These are phyloP conservation scores for Phytoseiulus persimilis DNA, from an alignment of 2,888 invertebrate genomes.

Conservation along the genomic window DNA sequence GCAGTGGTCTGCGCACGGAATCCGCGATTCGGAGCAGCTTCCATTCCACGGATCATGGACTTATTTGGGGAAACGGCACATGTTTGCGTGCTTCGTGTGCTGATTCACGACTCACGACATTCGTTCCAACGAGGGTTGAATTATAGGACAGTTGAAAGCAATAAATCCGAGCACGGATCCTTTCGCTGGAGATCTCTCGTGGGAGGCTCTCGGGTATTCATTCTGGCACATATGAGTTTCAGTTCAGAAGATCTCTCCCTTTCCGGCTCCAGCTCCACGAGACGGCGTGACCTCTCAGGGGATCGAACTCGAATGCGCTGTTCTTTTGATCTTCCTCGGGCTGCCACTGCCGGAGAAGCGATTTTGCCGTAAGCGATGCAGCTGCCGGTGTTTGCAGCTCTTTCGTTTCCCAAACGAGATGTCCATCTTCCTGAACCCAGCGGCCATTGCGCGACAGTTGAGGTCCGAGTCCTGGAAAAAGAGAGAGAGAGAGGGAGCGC, in stretches of 20 bases:
- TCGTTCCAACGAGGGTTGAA: too few species aligned
- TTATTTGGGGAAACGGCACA: neutral
- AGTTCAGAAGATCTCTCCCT: neutral
- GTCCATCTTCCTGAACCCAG: constrained; percentile 26
- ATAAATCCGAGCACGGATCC: too few species aligned
- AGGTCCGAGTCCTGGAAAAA: neutral
- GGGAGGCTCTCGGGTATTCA: neutral
- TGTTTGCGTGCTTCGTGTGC: too few species aligned
- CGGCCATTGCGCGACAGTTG: neutral
- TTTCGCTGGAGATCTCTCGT: too few species aligned
- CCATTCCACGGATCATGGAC: too few species aligned
- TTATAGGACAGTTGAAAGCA: too few species aligned
- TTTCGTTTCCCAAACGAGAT: constrained; percentile 15
- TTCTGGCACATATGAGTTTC: neutral
- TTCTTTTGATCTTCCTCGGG: neutral
- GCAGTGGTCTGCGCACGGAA: neutral
- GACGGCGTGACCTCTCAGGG: neutral
- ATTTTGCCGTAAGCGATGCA: neutral
- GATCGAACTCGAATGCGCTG: neutral
- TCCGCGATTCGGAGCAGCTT: neutral
- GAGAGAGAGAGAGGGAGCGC: too few species aligned
- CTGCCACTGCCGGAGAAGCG: neutral
- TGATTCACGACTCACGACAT: too few species aligned
- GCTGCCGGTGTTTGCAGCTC: neutral
- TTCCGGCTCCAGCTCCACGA: neutral